Conservation (phyloP, 2,888 invertebrate species). For the Boloria selene region DNA sequence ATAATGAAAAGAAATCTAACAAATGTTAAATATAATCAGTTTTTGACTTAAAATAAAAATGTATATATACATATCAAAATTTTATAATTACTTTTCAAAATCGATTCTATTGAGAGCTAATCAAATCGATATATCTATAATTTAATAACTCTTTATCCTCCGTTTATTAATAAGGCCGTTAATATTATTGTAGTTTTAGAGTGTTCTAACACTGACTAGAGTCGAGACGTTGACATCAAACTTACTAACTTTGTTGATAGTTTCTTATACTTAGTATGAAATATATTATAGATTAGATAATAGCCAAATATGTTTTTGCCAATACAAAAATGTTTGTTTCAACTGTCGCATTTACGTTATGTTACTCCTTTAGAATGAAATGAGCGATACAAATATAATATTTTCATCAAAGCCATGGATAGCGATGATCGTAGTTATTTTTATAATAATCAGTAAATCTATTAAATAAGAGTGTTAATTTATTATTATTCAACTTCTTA, state of each 20-base stretch:
- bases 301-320: conserved; percentile 34
- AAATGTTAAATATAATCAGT: neutral
- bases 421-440: neutral
- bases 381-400: conserved; percentile 19
- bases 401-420: conserved; percentile 12
- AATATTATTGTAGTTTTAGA: conserved; percentile 25
- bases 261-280: conserved; percentile 15
- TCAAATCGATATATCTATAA: conserved; percentile 3
- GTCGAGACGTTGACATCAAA: conserved; percentile 4
- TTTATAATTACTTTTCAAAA: neutral
- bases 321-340: neutral
- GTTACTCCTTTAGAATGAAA: conserved; percentile 13
- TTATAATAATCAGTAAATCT: conserved; percentile 3
- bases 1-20: no score
- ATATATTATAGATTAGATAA: conserved; percentile 25
- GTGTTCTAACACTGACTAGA: conserved; percentile 26
- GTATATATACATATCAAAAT: conserved; percentile 11
- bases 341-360: conserved; percentile 32
- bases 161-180: conserved; percentile 19
- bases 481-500: neutral
- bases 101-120: conserved; percentile 10
- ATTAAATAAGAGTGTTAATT: neutral
- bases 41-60: neutral
- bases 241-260: neutral
- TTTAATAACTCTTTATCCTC: conserved; percentile 1